phyloP scores from a whole-genome alignment of 2,888 invertebrate genomes.

The Agrypnus murinus region DNA sequence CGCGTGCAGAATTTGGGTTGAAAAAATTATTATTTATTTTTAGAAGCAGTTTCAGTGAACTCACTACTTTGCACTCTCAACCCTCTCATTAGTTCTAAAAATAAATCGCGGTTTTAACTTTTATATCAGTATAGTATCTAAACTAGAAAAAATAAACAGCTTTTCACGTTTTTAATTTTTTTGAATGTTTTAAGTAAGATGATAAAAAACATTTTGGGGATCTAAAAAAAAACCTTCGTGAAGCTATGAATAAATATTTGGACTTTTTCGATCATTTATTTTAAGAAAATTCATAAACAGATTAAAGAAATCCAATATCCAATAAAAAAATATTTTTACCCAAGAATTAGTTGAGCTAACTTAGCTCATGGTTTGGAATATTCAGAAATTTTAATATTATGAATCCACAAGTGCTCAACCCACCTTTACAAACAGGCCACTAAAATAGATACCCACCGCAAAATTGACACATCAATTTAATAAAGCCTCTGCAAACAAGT shows the following conservation, averaged over 20 bases:
- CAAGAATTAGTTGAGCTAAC: too few relatives aligned
- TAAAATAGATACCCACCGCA: not conserved
- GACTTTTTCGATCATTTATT: slow-evolving; percentile 16
- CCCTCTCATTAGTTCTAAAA: too few relatives aligned
- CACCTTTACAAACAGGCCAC: not conserved
- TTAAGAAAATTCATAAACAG: slow-evolving; percentile 13
- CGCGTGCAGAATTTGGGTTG: too few relatives aligned
- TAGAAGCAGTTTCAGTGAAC: too few relatives aligned
- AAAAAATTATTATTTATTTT: too few relatives aligned
- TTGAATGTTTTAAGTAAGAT: not conserved
- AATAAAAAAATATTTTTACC: too few relatives aligned
- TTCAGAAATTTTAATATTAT: not conserved
- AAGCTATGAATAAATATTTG: slow-evolving; percentile 22
- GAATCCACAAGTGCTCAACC: not conserved
- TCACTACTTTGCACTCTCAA: too few relatives aligned
- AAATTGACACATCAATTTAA: slow-evolving; percentile 21
- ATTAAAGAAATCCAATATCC: slow-evolving; percentile 10
- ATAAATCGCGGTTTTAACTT: too few relatives aligned
- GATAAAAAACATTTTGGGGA: slow-evolving; percentile 8
- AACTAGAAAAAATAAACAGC: too few relatives aligned
- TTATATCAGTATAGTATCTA: too few relatives aligned
- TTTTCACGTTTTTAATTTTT: too few relatives aligned
- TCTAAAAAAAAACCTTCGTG: slow-evolving; percentile 3
- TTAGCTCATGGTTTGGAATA: too few relatives aligned
- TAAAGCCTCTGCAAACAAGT: not conserved